Evolutionary conservation across 1,140 invertebrate species (phyloP).

Genomic region (Calycopis cecrops): DNA sequence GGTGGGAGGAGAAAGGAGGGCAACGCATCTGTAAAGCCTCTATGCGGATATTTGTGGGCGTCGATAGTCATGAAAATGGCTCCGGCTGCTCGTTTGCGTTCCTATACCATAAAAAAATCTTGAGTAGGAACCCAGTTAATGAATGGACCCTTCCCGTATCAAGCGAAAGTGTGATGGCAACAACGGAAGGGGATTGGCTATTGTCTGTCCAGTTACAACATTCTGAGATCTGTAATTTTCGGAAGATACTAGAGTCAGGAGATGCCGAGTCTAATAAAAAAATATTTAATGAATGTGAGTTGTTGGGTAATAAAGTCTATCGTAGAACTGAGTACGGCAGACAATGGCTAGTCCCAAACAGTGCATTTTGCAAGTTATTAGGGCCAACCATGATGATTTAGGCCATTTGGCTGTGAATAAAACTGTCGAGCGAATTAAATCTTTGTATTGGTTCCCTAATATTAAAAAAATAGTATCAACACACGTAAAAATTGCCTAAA

Average conservation of each 20-base stretch:
- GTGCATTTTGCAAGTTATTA: constrained; percentile 1
- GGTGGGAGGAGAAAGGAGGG: too few relatives aligned
- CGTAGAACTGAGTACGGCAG: constrained; percentile 24
- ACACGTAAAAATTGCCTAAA: constrained; percentile 7
- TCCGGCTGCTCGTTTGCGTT: too few relatives aligned
- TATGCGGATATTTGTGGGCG: too few relatives aligned
- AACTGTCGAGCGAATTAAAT: neutral
- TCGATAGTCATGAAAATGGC: too few relatives aligned
- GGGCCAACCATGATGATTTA: constrained; percentile 7
- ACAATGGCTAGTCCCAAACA: constrained; percentile 25
- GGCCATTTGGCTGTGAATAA: constrained; percentile 4
- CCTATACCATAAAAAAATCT: too few relatives aligned
- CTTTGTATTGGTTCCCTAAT: constrained; percentile 1
- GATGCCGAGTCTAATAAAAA: constrained; percentile 27
- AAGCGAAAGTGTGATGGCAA: neutral
- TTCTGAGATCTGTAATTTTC: constrained; percentile 22
- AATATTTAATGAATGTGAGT: constrained; percentile 27
- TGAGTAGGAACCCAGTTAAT: constrained; percentile 13
- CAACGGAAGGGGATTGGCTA: constrained; percentile 17
- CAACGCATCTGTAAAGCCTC: too few relatives aligned
- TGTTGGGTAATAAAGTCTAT: constrained; percentile 30
- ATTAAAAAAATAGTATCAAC: constrained; percentile 4
- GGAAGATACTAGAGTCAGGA: constrained; percentile 25
- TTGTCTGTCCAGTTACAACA: constrained; percentile 31
- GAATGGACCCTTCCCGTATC: neutral